Conservation (phyloP, 1,140 invertebrate species). For the Hyphantria cunea region DNA sequence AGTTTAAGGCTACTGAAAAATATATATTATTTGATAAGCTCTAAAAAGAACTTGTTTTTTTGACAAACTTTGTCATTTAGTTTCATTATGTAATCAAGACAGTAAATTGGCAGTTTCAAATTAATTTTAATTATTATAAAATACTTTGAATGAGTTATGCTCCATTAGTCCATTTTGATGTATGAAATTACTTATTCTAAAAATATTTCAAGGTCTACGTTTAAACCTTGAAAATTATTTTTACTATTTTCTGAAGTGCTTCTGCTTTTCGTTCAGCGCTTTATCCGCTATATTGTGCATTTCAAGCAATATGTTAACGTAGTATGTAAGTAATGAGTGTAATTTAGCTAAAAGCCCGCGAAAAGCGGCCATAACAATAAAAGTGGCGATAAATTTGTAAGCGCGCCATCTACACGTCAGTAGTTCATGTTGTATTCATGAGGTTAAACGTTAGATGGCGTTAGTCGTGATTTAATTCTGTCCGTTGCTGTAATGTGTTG, state of each 20-base stretch:
- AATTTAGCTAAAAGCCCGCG: slow-evolving; percentile 74
- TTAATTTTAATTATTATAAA: too few relatives aligned
- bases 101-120: too few relatives aligned
- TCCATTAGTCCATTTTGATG: too few relatives aligned
- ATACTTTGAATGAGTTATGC: too few relatives aligned
- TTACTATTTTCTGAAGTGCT: too few relatives aligned
- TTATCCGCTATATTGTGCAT: slow-evolving; percentile 7
- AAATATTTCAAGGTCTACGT: too few relatives aligned
- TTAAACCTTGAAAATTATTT: too few relatives aligned
- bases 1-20: not conserved
- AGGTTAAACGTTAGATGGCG: slow-evolving; percentile 62
- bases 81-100: too few relatives aligned
- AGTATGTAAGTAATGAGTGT: slow-evolving; percentile 61
- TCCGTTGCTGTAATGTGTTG: slow-evolving; percentile 15
- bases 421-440: slow-evolving; percentile 67
- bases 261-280: slow-evolving; percentile 5
- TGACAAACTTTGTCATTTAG: too few relatives aligned
- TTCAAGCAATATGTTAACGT: slow-evolving; percentile 54
- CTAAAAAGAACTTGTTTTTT: too few relatives aligned
- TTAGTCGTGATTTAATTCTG: slow-evolving; percentile 65
- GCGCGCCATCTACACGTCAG: slow-evolving; percentile 62
- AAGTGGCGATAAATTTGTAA: slow-evolving; percentile 61
- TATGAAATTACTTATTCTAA: too few relatives aligned
- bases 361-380: slow-evolving; percentile 64
- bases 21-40: too few relatives aligned